Evolutionary conservation across 2,888 invertebrate genomes (phyloP).

Genomic region (Standfussiana lucernea): DNA sequence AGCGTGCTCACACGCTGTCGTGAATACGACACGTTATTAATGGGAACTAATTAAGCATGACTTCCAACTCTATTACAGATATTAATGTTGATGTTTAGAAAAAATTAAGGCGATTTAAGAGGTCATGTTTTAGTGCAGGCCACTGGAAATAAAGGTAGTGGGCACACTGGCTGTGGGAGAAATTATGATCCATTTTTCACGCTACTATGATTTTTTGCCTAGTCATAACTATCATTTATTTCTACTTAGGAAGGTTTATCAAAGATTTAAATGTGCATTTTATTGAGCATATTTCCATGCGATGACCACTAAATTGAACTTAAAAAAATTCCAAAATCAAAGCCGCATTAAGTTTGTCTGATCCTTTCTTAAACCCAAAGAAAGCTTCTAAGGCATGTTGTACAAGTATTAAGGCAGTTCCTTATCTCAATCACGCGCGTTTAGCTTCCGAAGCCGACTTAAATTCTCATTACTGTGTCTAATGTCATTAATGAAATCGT

Average conservation of each 20-base stretch:
- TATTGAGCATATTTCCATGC: slow-evolving; percentile 4
- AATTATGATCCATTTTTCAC: background rate
- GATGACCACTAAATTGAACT: slow-evolving; percentile 38
- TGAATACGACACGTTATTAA: slow-evolving; percentile 19
- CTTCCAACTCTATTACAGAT: slow-evolving; percentile 38
- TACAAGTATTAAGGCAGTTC: slow-evolving; percentile 54
- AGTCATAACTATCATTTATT: background rate
- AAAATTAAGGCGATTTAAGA: background rate
- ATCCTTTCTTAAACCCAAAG: slow-evolving; percentile 46
- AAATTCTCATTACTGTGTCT: slow-evolving; percentile 84
- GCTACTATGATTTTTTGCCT: background rate
- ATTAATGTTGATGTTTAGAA: slow-evolving; percentile 56
- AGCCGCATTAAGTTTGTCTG: slow-evolving; percentile 45
- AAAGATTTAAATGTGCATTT: slow-evolving; percentile 9
- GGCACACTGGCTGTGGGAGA: background rate
- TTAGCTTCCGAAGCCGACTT: slow-evolving; percentile 70
- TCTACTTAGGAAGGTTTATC: background rate
- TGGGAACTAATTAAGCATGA: slow-evolving; percentile 13
- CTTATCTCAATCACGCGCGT: slow-evolving; percentile 69
- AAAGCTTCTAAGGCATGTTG: slow-evolving; percentile 50
- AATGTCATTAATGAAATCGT: slow-evolving; percentile 86
- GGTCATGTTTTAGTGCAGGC: background rate
- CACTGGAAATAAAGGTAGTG: background rate
- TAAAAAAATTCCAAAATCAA: slow-evolving; percentile 44
- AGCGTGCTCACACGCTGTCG: slow-evolving; percentile 58